A percentile compares a stretch with the other conserved stretches of the same genome.
Conservation (phyloP, 2,888 invertebrate genomes). For the Ernsta delagoae region DNA sequence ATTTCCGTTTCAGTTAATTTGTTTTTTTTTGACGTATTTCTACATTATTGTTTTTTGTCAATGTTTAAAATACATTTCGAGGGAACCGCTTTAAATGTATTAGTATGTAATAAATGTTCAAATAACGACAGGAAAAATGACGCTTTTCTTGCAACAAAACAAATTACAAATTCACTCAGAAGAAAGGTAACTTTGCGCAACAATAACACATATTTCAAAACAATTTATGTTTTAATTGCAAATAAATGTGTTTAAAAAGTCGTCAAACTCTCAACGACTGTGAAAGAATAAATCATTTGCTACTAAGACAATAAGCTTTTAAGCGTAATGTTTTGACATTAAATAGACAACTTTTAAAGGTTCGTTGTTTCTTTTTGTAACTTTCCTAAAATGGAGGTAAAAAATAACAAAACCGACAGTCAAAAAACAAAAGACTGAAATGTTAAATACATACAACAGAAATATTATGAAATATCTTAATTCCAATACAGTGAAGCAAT, state of each 20-base stretch:
- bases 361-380: too few relatives aligned
- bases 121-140: conserved; percentile 7
- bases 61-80: conserved; percentile 16
- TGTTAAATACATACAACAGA: too few relatives aligned
- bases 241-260: conserved; percentile 36
- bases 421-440: too few relatives aligned
- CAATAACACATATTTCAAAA: conserved; percentile 31
- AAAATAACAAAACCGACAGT: too few relatives aligned
- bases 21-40: conserved; percentile 36
- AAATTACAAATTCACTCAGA: conserved; percentile 30
- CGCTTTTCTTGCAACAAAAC: conserved; percentile 9
- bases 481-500: too few relatives aligned
- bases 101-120: conserved; percentile 13
- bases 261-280: conserved; percentile 27
- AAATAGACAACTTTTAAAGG: conserved; percentile 1
- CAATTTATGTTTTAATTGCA: conserved; percentile 33
- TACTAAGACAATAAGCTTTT: conserved; percentile 21
- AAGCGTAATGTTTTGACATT: conserved; percentile 11
- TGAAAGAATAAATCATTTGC: conserved; percentile 30
- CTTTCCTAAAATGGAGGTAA: too few relatives aligned
- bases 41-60: conserved; percentile 13
- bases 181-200: conserved; percentile 30
- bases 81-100: conserved; percentile 29
- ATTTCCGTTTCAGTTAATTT: conserved; percentile 34
- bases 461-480: neutral